Evolutionary conservation across 2,888 invertebrate species (phyloP), one percentile per base, ranked within the genome.

Genomic region (Portevinia maculata): DNA sequence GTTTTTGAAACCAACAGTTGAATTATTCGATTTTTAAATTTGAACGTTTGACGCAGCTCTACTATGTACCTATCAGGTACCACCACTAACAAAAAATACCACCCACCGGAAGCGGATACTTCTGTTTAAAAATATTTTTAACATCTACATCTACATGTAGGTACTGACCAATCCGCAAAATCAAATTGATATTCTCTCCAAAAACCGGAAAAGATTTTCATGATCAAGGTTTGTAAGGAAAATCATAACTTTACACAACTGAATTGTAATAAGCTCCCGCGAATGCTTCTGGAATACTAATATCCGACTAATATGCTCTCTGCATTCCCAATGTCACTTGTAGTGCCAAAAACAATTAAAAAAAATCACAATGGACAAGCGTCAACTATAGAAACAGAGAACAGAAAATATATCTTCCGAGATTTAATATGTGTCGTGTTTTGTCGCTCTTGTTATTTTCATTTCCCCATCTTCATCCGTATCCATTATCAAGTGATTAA

Each of bases 401-500:
- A 59, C 19, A 41, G 60, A 71, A 30, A 17, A 30, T 13, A 32
- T 28, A 41, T 21, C 39, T 53, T 7, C 44, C 19, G 8, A 13
- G 44, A 19, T 59, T 75, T 75, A 75, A 75, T 81, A 52, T 39
- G 50, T 50, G 24, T 2, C 24, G 5, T 13, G 32, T 7, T n/a
- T n/a, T n/a, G n/a, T n/a, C n/a, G n/a, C n/a, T n/a, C 7, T 32
- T 32, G 57, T 37, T 62, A 75, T 74, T 69, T 75, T 79, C 69
- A 39, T 62, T 59, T 24, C 53, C 24, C 3, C 70, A 64, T 46
- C 30, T 48, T 52, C 70, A 64, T 70, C 62, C 53, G 50, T 59
- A 70, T 59, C 70, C 75, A 81, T 75, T 75, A 75, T 70, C 17
- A 37, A 70, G 70, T 60, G 76, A 81, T 81, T 76, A 81, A 76